A percentile compares a stretch with the other conserved stretches of the same genome.
phyloP scores from a whole-genome alignment of 2,113 vertebrate species.

The Sus scrofa region T2T-Sscrofa CM000812.6:38692501-38693000 shows the following conservation, averaged over 20 bases:
- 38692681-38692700: not conserved
- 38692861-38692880: not conserved
- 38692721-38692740: not conserved
- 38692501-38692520: not conserved
- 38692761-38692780: not conserved
- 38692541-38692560: not conserved
- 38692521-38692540: not conserved
- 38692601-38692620: not conserved
- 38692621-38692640: not conserved
- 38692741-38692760: not conserved
- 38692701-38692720: not conserved
- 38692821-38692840: not conserved
- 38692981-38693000: not conserved
- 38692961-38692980: not conserved
- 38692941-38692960: conserved; percentile 13
- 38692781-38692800: not conserved
- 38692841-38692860: not conserved
- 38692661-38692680: not conserved
- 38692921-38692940: conserved; percentile 6
- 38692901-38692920: not conserved
- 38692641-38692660: not conserved
- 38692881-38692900: not conserved
- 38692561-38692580: not conserved
- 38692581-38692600: not conserved
- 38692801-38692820: not conserved